phyloP scores from a whole-genome alignment of 2,888 invertebrate species.

The Conistra vaccinii region DNA sequence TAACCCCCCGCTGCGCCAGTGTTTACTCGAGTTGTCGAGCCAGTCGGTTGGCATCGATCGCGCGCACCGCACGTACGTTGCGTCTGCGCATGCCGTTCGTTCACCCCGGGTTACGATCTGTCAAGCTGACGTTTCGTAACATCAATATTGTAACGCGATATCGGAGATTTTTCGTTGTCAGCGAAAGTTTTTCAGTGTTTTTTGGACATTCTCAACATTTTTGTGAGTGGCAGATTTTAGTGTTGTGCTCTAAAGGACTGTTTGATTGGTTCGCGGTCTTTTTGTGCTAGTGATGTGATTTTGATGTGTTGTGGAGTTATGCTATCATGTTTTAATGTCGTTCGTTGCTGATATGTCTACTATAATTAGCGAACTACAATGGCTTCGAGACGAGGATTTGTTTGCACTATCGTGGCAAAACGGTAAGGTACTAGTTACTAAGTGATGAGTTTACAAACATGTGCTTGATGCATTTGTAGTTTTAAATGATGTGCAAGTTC shows the following conservation, averaged over 20 bases:
- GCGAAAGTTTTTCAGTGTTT: slow-evolving; percentile 62
- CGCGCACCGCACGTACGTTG: slow-evolving; percentile 80
- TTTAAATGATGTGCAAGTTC: background rate
- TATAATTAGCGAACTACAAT: slow-evolving; percentile 88
- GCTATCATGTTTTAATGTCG: slow-evolving; percentile 87
- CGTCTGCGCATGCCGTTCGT: slow-evolving; percentile 77
- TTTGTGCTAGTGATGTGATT: slow-evolving; percentile 84
- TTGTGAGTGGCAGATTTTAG: slow-evolving; percentile 65
- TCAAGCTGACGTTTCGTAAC: slow-evolving; percentile 86
- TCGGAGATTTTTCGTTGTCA: slow-evolving; percentile 64
- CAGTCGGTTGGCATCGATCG: slow-evolving; percentile 82
- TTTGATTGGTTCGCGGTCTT: slow-evolving; percentile 70
- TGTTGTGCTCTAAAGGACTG: slow-evolving; percentile 73
- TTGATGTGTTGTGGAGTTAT: slow-evolving; percentile 78
- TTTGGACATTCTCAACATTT: slow-evolving; percentile 66
- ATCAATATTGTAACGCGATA: slow-evolving; percentile 71
- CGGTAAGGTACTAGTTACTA: slow-evolving; percentile 74
- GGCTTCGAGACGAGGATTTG: slow-evolving; percentile 88
- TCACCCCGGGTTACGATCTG: slow-evolving; percentile 83
- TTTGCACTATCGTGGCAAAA: slow-evolving; percentile 89
- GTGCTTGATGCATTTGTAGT: background rate
- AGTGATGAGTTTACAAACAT: background rate
- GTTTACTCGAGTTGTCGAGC: slow-evolving; percentile 71
- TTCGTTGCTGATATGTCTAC: slow-evolving; percentile 87
- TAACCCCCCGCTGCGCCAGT: slow-evolving; percentile 85